phyloP scores from a whole-genome alignment of 2,888 invertebrate genomes.

The Chromoteleia sp. region DNA sequence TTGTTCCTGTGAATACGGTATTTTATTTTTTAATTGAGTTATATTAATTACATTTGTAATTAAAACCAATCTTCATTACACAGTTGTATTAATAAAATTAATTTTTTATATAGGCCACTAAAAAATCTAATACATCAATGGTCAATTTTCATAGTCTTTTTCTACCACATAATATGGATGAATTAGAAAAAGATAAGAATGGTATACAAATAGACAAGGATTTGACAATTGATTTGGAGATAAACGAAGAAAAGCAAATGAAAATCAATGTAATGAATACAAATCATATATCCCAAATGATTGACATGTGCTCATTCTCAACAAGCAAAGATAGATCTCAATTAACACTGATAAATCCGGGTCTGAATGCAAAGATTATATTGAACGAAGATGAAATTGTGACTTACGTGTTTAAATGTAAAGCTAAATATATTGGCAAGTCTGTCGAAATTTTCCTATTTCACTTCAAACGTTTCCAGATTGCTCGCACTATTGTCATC shows the following conservation, averaged over 20 bases:
- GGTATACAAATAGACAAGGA: slow-evolving; percentile 86
- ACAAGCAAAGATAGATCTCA: slow-evolving; percentile 84
- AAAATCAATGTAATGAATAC: slow-evolving; percentile 85
- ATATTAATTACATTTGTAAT: not conserved
- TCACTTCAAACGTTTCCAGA: slow-evolving; percentile 87
- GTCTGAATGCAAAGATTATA: slow-evolving; percentile 79
- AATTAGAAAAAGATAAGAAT: slow-evolving; percentile 82
- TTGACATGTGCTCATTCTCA: slow-evolving; percentile 84
- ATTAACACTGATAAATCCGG: slow-evolving; percentile 84
- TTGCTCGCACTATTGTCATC: slow-evolving; percentile 87
- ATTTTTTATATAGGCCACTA: slow-evolving; percentile 23
- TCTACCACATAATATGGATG: slow-evolving; percentile 66
- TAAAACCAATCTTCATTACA: not conserved
- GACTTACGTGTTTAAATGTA: slow-evolving; percentile 85
- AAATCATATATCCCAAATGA: slow-evolving; percentile 82
- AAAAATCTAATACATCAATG: not conserved
- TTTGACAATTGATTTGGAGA: slow-evolving; percentile 83
- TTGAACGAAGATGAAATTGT: slow-evolving; percentile 85
- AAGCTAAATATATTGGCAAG: slow-evolving; percentile 87
- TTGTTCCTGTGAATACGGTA: slow-evolving; percentile 78
- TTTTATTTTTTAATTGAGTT: not conserved
- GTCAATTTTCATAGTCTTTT: slow-evolving; percentile 36
- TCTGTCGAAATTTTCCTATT: slow-evolving; percentile 88
- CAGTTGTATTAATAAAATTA: no score
- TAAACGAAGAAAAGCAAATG: slow-evolving; percentile 84